Percentiles rank a stretch among this genome's conserved stretches.
Evolutionary conservation across 2,113 vertebrate species (phyloP).

Genomic region (Macroglossus sobrinus): DNA sequence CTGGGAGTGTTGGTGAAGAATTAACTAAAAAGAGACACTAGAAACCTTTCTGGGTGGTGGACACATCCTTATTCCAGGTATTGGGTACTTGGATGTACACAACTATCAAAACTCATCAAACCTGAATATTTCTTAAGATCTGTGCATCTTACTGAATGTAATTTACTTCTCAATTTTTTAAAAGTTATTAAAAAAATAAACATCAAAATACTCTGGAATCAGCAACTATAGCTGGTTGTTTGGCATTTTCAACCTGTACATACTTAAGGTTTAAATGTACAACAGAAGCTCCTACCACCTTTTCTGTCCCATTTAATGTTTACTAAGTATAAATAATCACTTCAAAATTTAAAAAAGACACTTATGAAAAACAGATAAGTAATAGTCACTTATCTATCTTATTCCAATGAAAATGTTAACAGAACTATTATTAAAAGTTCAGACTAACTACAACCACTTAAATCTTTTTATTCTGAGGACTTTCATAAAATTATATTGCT

Average conservation of each 20-base stretch:
- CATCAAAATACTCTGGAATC: conserved; percentile 31
- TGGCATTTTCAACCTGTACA: neutral
- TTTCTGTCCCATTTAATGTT: neutral
- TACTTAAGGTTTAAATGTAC: conserved; percentile 20
- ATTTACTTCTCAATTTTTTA: conserved; percentile 6
- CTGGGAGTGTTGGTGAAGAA: neutral
- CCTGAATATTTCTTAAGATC: neutral
- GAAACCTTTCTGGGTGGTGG: neutral
- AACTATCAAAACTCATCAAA: conserved; percentile 29
- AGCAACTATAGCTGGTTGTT: neutral
- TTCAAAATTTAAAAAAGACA: conserved; percentile 35
- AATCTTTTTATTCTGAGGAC: conserved; percentile 20
- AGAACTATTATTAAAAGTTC: conserved; percentile 43
- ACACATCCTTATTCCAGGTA: conserved; percentile 1
- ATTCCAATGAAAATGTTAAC: conserved; percentile 11
- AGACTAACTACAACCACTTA: conserved; percentile 29
- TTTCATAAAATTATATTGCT: conserved; percentile 21
- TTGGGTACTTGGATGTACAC: neutral
- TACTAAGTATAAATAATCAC: conserved; percentile 28
- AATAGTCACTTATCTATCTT: neutral
- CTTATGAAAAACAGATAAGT: neutral
- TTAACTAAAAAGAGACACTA: neutral
- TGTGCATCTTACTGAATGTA: neutral
- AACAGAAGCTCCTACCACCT: neutral
- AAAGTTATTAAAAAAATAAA: neutral